Percentiles rank a stretch among this genome's conserved stretches.
Conservation (phyloP, 2,888 invertebrate genomes). For the Sesia apiformis region DNA sequence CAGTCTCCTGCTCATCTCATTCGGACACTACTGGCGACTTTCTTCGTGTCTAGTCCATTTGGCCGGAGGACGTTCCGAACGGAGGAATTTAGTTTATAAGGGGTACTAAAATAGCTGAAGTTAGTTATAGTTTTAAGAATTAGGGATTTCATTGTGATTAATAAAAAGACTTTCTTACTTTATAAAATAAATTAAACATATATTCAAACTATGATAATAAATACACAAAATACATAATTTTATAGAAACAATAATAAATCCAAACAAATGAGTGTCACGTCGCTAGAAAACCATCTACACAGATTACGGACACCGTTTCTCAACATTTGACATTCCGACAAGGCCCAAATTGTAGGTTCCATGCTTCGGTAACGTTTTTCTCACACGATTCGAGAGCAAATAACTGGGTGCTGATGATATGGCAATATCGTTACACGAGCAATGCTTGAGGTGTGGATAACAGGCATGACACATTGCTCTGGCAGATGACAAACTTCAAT, state of each 20-base stretch:
- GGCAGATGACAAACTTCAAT: neutral
- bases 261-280: conserved; percentile 48
- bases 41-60: too few species aligned
- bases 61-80: too few species aligned
- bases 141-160: too few species aligned
- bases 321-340: conserved; percentile 65
- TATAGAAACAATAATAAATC: conserved; percentile 16
- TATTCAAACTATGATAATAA: too few species aligned
- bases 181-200: too few species aligned
- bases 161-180: too few species aligned
- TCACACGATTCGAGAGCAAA: conserved; percentile 70
- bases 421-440: conserved; percentile 54
- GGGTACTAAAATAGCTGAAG: too few species aligned
- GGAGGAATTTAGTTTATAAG: too few species aligned
- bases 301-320: conserved; percentile 24
- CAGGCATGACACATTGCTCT: conserved; percentile 16
- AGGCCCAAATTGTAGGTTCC: conserved; percentile 54
- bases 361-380: conserved; percentile 56
- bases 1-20: too few species aligned
- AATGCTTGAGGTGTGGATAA: conserved; percentile 44
- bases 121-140: too few species aligned
- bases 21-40: too few species aligned
- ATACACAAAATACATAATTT: too few species aligned
- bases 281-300: conserved; percentile 10
- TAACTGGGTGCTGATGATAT: conserved; percentile 67